A percentile compares a stretch with the other conserved stretches of the same genome.
These are phyloP conservation scores for Phalera bucephala DNA, from an alignment of 2,888 invertebrate genomes.

Conservation along the genomic window DNA sequence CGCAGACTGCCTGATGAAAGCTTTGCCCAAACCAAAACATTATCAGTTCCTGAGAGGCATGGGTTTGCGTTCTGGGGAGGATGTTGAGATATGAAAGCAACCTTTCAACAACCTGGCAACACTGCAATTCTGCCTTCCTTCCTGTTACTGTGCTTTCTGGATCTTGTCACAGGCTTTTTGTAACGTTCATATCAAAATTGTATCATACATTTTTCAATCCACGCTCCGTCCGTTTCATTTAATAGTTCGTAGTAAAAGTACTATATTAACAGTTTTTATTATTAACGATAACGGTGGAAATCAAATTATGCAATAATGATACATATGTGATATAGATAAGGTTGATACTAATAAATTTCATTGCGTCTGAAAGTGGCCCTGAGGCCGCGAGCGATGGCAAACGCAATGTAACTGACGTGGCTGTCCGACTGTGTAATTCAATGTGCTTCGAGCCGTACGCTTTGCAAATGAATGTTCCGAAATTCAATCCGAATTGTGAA, in stretches of 20 bases:
- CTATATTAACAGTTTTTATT: no score
- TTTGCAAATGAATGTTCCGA: constrained; percentile 21
- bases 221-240: no score
- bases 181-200: no score
- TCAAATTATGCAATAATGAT: no score
- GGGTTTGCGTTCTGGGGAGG: background rate
- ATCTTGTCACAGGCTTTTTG: no score
- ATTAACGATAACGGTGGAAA: no score
- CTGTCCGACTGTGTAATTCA: constrained; percentile 38
- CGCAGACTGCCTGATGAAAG: background rate
- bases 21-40: background rate
- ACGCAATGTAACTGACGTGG: constrained; percentile 41
- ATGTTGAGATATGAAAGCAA: background rate
- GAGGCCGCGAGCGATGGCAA: constrained; percentile 2
- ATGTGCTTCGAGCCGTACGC: constrained; percentile 23
- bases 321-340: background rate
- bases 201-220: no score
- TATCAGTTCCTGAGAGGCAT: background rate
- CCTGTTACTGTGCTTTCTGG: no score
- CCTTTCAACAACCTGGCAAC: no score
- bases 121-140: no score
- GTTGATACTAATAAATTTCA: constrained; percentile 2
- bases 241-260: no score
- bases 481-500: background rate
- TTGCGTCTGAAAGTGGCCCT: background rate